Base-by-base conservation (phyloP, 2,888 invertebrate species). In the Leucoma salicis region DNA sequence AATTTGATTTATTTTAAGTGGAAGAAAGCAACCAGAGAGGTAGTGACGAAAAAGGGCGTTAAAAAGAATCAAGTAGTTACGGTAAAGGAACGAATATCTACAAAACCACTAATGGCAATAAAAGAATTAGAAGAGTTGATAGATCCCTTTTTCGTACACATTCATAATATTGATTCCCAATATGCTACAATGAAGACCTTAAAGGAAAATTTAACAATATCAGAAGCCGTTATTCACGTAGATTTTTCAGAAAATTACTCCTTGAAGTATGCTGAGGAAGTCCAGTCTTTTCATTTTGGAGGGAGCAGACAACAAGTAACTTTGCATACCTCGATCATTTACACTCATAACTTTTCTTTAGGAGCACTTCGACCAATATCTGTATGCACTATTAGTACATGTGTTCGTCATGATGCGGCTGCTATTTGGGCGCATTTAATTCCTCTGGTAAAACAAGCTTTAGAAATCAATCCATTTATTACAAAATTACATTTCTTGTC, bases 291-390 rank as follows among this genome's bases (percentile, higher is more conserved):
- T 10, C 57, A 60, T 43, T 60, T 63, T 25, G 57, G 53, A 6
- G 53, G 53, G 5, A 56, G 50, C 14, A 35, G 55, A 4, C 46
- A 48, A 21, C 57, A 59, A 47, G 43, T 59, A 2, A 38, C 47
- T 12, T 35, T 56, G 14, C 57, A 61, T 31, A 59, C 61, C n/a
- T 36, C 42, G 14, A 58, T 63, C 1, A 14, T 36, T 10, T 57
- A 57, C 24, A 50, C 53, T 3, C 50, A 54, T 21, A 35, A 42
- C 21, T 48, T 46, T 39, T 3, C 12, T 24, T 28, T 24, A 2
- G 57, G 54, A 13, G 2, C 8, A 12, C 29, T 53, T n/a, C 31
- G 8, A 0, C 51, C 57, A 8, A 48, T 35, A 18, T 38, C 37
- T 12, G 3, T 38, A 5, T 38, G 37, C 12, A 31, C 31, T 18